Base-by-base conservation (phyloP, 2,113 vertebrate species). In the Paradisaea rubra region DNA sequence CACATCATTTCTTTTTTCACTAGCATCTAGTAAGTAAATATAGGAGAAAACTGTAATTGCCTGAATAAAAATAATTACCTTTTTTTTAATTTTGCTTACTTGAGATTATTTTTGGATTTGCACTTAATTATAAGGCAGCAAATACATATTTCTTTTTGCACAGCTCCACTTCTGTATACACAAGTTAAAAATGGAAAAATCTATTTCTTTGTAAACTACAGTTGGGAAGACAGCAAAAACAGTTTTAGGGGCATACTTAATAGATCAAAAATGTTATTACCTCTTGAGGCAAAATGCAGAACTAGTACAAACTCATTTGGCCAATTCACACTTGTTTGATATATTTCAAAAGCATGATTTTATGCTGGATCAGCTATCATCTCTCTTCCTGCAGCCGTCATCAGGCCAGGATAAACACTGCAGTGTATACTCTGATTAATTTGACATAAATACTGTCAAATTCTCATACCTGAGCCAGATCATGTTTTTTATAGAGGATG, bases 221-320 rank as follows among this genome's bases (percentile, higher is more conserved):
- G 14, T 44, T 70, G 13, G 12, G 19, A 80, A 91, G 42, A 91
- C 27, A 37, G 76, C 23, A 77, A 68, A 87, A 95, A 42, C 18
- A 42, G 31, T 77, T 94, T 76, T 73, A 93, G 25, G 6, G 30
- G 9, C 25, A 69, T 76, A 86, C 33, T 89, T 90, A 83, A 70
- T 66, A 69, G 45, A 82, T 86, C 23, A 96, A 94, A 96, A 96
- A 89, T 70, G 45, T 35, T 82, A 68, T 88, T 95, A 41, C 21
- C 52, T 88, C 74, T 90, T 70, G 54, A 91, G 88, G 85, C 68
- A 91, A 94, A 95, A 91, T 24, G 11, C 30, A 88, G 79, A 86
- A 86, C 92, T 91, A 83, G 90, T 93, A 88, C 68, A 88, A 94
- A 95, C 88, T 77, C 90, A 95, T 91, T 80, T 93, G 79, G 64